These are phyloP conservation scores for Halocaridina rubra DNA, from an alignment of 2,888 invertebrate species.

Conservation along the genomic window DNA sequence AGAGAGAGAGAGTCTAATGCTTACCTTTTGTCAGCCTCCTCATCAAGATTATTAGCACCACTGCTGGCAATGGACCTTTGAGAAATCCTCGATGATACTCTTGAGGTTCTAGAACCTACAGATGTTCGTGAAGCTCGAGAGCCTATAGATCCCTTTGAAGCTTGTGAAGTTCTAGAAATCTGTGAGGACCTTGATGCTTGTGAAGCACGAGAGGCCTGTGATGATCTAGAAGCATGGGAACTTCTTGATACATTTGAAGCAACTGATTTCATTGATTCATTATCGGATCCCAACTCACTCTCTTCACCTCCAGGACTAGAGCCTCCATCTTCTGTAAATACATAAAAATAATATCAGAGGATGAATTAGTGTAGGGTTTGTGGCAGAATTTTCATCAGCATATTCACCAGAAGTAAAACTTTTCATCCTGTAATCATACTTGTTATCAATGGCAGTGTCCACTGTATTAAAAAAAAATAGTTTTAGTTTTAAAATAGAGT, in stretches of 20 bases:
- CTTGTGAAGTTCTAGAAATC: conserved; percentile 5
- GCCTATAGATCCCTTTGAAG: conserved; percentile 26
- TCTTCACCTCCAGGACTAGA: conserved; percentile 10
- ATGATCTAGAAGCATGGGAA: conserved; percentile 18
- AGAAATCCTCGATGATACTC: conserved; percentile 20
- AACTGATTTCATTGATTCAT: conserved; percentile 46
- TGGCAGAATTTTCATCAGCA: no score
- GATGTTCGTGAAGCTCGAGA: neutral
- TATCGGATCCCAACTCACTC: conserved; percentile 32
- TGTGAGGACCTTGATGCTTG: conserved; percentile 15
- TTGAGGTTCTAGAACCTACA: no score
- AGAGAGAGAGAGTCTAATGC: no score
- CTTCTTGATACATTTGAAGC: conserved; percentile 14
- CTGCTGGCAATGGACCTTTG: conserved; percentile 41
- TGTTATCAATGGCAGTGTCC: no score
- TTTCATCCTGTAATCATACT: no score
- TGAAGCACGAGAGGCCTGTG: neutral
- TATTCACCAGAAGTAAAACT: no score
- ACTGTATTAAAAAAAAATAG: no score
- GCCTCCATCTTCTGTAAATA: conserved; percentile 28
- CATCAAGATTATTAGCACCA: conserved; percentile 29
- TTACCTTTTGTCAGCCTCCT: conserved; percentile 42
- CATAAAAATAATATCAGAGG: no score
- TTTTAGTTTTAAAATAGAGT: no score
- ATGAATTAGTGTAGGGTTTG: no score